These are phyloP conservation scores for Pteria penguin DNA, from an alignment of 2,888 invertebrate genomes.

Conservation along the genomic window DNA sequence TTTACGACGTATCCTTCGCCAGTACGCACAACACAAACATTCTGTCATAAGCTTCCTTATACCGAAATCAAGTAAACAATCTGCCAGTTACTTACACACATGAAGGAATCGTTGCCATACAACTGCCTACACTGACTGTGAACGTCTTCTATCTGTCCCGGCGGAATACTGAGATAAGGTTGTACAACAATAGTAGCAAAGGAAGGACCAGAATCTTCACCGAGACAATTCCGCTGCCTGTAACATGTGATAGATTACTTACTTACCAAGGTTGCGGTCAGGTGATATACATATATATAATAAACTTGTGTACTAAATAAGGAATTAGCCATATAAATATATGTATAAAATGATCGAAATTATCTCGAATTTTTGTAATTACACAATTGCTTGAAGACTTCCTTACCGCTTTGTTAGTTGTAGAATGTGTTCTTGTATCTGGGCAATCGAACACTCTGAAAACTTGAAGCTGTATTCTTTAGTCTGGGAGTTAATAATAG, in stretches of 20 bases:
- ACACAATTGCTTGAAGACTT: too few species aligned
- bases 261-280: too few species aligned
- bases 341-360: too few species aligned
- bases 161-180: conserved; percentile 50
- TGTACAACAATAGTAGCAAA: conserved; percentile 27
- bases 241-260: too few species aligned
- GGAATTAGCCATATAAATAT: too few species aligned
- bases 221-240: conserved; percentile 40
- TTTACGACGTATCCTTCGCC: too few species aligned
- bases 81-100: conserved; percentile 71
- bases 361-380: too few species aligned
- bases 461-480: conserved; percentile 62
- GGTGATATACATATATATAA: too few species aligned
- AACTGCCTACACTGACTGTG: conserved; percentile 59
- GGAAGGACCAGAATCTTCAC: conserved; percentile 27
- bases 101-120: conserved; percentile 61
- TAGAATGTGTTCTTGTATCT: conserved; percentile 54
- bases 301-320: too few species aligned
- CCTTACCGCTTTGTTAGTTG: conserved; percentile 49
- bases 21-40: too few species aligned
- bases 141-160: conserved; percentile 57
- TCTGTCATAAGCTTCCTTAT: too few species aligned
- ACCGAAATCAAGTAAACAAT: too few species aligned
- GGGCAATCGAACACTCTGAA: conserved; percentile 57
- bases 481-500: conserved; percentile 57